Conservation (phyloP, 2,888 invertebrate species). For the Villa cingulata region DNA sequence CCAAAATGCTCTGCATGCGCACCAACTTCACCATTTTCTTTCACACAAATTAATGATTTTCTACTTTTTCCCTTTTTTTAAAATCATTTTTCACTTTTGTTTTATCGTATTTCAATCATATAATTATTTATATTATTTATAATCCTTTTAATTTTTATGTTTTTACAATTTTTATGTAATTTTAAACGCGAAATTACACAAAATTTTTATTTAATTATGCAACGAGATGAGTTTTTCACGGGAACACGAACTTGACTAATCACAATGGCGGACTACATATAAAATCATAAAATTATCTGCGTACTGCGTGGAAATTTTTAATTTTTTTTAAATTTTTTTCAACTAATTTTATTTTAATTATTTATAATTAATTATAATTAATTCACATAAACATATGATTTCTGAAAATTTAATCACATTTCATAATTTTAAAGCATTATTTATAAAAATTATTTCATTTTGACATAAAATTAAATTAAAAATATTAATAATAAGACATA, state of each 20-base stretch:
- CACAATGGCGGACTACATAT: conserved; percentile 28
- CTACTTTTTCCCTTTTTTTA: conserved; percentile 27
- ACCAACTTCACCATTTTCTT: conserved; percentile 16
- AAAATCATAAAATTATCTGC: conserved; percentile 8
- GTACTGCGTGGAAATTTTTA: conserved; percentile 6
- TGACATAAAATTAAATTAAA: not conserved
- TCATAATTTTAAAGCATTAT: too few relatives aligned
- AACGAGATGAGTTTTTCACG: conserved; percentile 32
- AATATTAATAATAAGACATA: too few relatives aligned
- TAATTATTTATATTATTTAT: conserved; percentile 22
- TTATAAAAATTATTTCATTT: not conserved
- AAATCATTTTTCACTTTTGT: conserved; percentile 26
- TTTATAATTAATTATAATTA: too few relatives aligned
- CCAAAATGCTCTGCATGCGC: conserved; percentile 18
- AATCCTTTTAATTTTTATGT: conserved; percentile 23
- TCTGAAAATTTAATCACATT: too few relatives aligned
- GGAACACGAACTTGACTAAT: conserved; percentile 36
- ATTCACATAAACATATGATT: too few relatives aligned
- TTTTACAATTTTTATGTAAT: conserved; percentile 25
- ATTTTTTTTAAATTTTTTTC: conserved; percentile 3
- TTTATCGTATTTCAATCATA: conserved; percentile 18
- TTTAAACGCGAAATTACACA: conserved; percentile 21
- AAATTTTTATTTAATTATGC: conserved; percentile 27
- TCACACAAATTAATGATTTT: conserved; percentile 14
- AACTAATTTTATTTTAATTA: not conserved